These are phyloP conservation scores for Rapana venosa DNA, from an alignment of 2,888 invertebrate genomes.

Conservation along the genomic window DNA sequence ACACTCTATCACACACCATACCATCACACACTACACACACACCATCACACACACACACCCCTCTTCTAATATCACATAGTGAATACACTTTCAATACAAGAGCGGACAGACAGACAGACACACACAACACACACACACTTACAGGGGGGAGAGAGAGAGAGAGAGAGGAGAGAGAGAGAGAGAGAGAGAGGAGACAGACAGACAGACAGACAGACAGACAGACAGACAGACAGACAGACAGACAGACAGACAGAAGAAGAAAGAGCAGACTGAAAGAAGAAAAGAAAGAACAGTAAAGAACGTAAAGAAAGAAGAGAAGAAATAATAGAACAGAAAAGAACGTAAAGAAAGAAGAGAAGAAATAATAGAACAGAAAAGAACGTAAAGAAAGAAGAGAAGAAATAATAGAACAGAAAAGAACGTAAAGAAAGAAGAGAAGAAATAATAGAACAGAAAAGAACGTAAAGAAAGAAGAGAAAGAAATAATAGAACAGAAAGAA, in stretches of 20 bases:
- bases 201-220: not conserved
- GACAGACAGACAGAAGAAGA: not conserved
- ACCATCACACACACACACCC: constrained; percentile 2
- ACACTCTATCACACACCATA: too few relatives aligned
- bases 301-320: too few relatives aligned
- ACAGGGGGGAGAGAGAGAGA: not conserved
- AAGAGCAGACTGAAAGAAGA: too few relatives aligned
- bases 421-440: too few relatives aligned
- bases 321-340: not conserved
- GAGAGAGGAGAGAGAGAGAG: not conserved
- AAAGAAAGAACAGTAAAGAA: not conserved
- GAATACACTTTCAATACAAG: not conserved
- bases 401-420: too few relatives aligned
- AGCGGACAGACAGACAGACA: not conserved
- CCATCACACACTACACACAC: not conserved
- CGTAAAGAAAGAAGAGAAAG: too few relatives aligned
- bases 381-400: too few relatives aligned
- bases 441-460: too few relatives aligned
- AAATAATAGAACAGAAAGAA: too few relatives aligned
- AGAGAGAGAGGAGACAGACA: not conserved
- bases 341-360: not conserved
- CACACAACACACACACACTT: not conserved
- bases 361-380: not conserved
- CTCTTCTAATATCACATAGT: not conserved
- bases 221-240: not conserved